Evolutionary conservation across 2,113 vertebrate species (phyloP), one percentile per base, ranked within the genome.

Genomic region (Pollimyrus isidori): DNA sequence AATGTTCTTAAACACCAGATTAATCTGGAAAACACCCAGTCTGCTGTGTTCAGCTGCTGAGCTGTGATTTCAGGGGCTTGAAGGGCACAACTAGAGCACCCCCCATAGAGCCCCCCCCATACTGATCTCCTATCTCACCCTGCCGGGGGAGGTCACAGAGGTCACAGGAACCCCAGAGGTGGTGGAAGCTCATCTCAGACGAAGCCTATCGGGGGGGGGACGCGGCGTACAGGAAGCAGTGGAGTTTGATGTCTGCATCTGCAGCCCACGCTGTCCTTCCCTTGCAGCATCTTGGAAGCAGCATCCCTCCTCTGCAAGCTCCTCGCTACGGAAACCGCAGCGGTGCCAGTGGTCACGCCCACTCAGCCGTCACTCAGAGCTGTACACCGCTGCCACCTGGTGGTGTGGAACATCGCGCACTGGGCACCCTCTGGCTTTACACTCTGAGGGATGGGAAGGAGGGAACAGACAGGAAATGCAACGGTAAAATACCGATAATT

Each of bases 161-260:
- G 53, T 56, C 53, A 56, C 53, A 56, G 53, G 53, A 53, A 53
- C 17, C 52, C 52, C 52, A 53, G 52, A 56, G 53, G 53, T 21
- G 53, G 19, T 7, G 53, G 19, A 56, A 21, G 2, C 93, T 94
- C 95, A 94, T 94, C 65, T 94, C 94, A 89, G 95, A 96, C 92
- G 7, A 94, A 93, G 30, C 93, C 94, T 0, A 95, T 82, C 95
- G 95, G 15, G 4, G 52, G 4, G 52, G 52, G 52, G 19, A 19
- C 52, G 5, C 6, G 52, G 52, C 52, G 1, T n/a, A 9, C 56
- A 62, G 56, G 23, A 9, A 23, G 23, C 23, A 9, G 65, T 15
- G 26, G 10, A 69, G n/a, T 11, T 15, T 73, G 65, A 69, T 15
- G 23, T 69, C 65, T 69, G 9, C 21, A 23, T 45, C 42, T 48